Conservation (phyloP, 2,113 vertebrate species). For the Falcunculus frontatus region DNA sequence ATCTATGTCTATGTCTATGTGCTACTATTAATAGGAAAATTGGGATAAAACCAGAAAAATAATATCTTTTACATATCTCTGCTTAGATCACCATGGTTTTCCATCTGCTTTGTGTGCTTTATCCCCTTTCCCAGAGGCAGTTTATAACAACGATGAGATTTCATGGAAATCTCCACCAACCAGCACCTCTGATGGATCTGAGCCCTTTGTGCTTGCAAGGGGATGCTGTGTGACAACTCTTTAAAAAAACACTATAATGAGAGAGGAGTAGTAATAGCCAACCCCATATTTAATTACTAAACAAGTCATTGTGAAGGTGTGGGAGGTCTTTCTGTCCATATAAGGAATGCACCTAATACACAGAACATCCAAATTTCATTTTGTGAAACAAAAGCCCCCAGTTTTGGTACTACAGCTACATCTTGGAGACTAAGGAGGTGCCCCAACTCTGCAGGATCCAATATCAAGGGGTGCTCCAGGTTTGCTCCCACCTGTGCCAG, state of each 20-base stretch:
- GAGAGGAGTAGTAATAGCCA: neutral
- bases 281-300: neutral
- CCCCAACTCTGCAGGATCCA: neutral
- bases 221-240: neutral
- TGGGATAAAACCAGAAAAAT: neutral
- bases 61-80: neutral
- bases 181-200: neutral
- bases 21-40: neutral
- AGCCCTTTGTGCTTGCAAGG: neutral
- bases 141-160: fast-evolving
- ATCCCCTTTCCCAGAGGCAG: neutral
- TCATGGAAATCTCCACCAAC: neutral
- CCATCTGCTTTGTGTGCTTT: neutral
- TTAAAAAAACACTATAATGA: neutral
- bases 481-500: neutral
- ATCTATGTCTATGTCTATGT: fast-evolving
- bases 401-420: neutral
- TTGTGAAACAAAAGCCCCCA: neutral
- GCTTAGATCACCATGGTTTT: neutral
- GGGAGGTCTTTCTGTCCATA: neutral
- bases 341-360: neutral
- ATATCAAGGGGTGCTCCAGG: neutral
- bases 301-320: too few relatives aligned
- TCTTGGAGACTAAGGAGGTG: neutral
- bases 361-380: neutral